Conservation (phyloP, 37 sponge, comb jelly and placozoan species). For the Tethya wilhelma region DNA sequence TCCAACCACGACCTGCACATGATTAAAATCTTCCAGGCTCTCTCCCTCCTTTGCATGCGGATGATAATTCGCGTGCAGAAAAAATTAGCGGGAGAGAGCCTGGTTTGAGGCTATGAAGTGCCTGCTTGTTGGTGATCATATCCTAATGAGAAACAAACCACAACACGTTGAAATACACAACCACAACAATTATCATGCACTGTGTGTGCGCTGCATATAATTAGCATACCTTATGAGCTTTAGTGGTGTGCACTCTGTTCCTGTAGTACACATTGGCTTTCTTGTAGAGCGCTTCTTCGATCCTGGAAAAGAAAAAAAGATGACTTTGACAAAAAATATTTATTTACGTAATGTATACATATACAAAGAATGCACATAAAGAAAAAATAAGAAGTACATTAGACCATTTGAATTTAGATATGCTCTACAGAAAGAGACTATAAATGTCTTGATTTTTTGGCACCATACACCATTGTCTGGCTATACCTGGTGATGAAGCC, state of each 20-base stretch:
- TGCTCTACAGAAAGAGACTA: background rate
- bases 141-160: constrained; percentile 12
- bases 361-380: background rate
- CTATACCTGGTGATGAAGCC: constrained; percentile 59
- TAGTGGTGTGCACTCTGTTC: constrained; percentile 64
- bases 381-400: background rate
- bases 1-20: too few species aligned
- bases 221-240: constrained; percentile 63
- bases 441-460: background rate
- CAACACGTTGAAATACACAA: background rate
- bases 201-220: background rate
- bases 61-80: too few species aligned
- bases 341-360: background rate
- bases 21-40: too few species aligned
- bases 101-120: too few species aligned
- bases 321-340: constrained; percentile 1
- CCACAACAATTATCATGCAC: background rate
- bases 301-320: constrained; percentile 42
- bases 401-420: background rate
- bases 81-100: too few species aligned
- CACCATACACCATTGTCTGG: background rate
- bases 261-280: constrained; percentile 79
- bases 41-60: too few species aligned
- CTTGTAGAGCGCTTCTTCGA: constrained; percentile 81
- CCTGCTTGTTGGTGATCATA: constrained; percentile 41